Base-by-base conservation (phyloP, 2,888 invertebrate genomes). In the Zonitis immaculata region DNA sequence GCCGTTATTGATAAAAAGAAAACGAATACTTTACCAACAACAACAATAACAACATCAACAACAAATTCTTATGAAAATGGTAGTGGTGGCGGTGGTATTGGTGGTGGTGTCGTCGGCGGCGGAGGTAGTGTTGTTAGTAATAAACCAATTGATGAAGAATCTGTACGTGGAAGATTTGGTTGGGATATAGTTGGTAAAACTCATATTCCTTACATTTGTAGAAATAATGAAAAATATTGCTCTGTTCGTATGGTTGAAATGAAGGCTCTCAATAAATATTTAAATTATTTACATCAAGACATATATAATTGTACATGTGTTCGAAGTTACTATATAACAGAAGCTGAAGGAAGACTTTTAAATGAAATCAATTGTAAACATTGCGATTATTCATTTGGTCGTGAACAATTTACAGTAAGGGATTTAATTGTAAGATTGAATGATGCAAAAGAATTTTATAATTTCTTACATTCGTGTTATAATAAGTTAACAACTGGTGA, bases 201-300 rank as follows among this genome's bases (percentile, higher is more conserved):
- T 64, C 86, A 87, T 74, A 89, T 96, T 70, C 96, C 96, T 1
- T 95, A 89, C 74, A 90, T 96, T 61, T 86, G 88, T 70, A 82
- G 96, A 16, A 83, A 86, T 47, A 82, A 85, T 14, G 91, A 91
- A 72, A 89, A 89, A 73, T 95, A 91, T 74, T 91, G 93, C 71
- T 90, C 95, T n/a, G 95, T 96, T 47, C 83, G 94, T 50, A 94
- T 96, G 85, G 89, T 95, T 20, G 96, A 96, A 75, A 83, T 87
- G 68, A 95, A 95, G 75, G 81, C 95, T 44, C 81, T 95, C 20
- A 90, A 91, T 73, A 92, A 92, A 77, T 91, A 92, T 78, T 83
- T 94, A 68, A 89, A 87, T 73, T 90, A 89, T 72, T 81, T 95
- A 48, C 93, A 95, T 73, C 87, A 89, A 61, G 92, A 92, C 71